Evolutionary conservation across 2,113 vertebrate genomes (phyloP).

Genomic region (Sebastes schlegelii): DNA sequence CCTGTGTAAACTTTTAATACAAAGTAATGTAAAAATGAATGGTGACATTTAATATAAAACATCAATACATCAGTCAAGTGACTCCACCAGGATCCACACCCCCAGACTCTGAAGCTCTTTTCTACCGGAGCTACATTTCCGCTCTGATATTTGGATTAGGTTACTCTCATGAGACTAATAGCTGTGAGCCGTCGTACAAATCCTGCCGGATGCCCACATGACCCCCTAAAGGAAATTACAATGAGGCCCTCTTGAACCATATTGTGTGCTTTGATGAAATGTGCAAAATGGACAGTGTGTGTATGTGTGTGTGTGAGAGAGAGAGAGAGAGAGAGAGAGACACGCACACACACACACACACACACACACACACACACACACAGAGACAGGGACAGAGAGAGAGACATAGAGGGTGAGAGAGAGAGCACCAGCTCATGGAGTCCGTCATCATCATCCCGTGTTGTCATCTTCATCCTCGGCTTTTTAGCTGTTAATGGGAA

Average conservation of each 20-base stretch:
- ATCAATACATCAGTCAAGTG: neutral
- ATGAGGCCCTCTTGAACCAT: slow-evolving; percentile 9
- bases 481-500: neutral
- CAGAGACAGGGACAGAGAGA: too few relatives aligned
- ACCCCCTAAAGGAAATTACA: slow-evolving; percentile 40
- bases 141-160: slow-evolving; percentile 11
- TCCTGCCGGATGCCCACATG: slow-evolving; percentile 20
- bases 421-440: neutral
- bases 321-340: too few relatives aligned
- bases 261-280: slow-evolving; percentile 20
- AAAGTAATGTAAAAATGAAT: neutral
- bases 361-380: too few relatives aligned
- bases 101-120: neutral
- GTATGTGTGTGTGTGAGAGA: neutral
- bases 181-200: slow-evolving; percentile 28
- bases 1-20: neutral
- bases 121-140: neutral
- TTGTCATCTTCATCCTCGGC: neutral
- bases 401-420: too few relatives aligned
- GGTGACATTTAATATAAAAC: neutral
- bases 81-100: neutral
- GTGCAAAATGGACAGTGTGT: neutral
- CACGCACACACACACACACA: too few relatives aligned
- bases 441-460: neutral
- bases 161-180: slow-evolving; percentile 28